Base-by-base conservation (phyloP, 1,140 invertebrate genomes). In the Wiebesia pumilae region DNA sequence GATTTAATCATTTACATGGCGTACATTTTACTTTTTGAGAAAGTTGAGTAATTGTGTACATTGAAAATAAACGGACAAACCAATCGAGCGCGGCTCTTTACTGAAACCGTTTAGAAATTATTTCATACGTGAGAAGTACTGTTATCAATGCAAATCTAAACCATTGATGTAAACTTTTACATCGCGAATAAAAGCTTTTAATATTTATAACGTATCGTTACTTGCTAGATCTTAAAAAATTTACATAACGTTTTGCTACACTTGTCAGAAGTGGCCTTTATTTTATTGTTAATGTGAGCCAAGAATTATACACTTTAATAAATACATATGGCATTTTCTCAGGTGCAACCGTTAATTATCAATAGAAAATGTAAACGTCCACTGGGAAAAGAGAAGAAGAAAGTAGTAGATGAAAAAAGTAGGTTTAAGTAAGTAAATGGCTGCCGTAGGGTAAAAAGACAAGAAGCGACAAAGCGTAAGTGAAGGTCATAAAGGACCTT, bases 91-190 rank as follows among this genome's bases (percentile, higher is more conserved):
- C n/a, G n/a, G 71, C n/a, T 9, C 54, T 43, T 16, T 65, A 19
- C 10, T 27, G 21, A 58, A 73, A 77, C 75, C 27, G 30, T 83
- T 75, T 75, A 38, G 21, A 69, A 21, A 47, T 82, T 71, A 73
- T 73, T 73, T 35, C 40, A 21, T 30, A n/a, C 47, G 30, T 83
- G 33, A 30, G 24, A 69, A 62, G 35, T 43, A 33, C 30, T 27
- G 6, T 62, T 77, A 83, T 83, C 71, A 24, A 40, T 7, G 82
- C 51, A 12, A 77, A 83, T 83, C 69, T 65, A 62, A 16, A 16
- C 51, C 14, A 19, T 54, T 54, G 51, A 83, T 62, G 16, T 58
- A 19, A 71, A 38, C 35, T 33, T 14, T 24, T 43, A 40, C 40
- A 43, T 9, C 38, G 40, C 58, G 7, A 62, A 27, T 62, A 27